Base-by-base conservation (phyloP, 64 coral and sea anemone species). In the Stichodactyla helianthus region DNA sequence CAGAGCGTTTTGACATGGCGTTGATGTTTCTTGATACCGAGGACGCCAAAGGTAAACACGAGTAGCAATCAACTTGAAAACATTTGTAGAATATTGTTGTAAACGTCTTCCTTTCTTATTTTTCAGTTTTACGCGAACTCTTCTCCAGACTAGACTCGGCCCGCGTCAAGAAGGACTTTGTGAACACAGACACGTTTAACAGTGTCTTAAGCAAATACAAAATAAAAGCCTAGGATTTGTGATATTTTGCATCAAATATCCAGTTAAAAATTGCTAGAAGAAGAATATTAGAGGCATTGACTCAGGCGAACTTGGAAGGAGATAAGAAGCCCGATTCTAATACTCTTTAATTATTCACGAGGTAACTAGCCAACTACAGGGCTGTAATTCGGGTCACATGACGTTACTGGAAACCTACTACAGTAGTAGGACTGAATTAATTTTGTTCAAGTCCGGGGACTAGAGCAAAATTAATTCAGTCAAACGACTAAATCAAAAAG, bases 1-100 rank as follows among this genome's bases (percentile, higher is more conserved):
- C 85, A 0, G 64, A 98, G 59, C 87, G 95, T 11, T 98, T 98
- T 79, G 79, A 87, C n/a, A 94, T 98, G 89, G 87, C 87, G 18
- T 76, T 94, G 23, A 82, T 98, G 50, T 98, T 92, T 54, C 87
- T 94, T 18, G 82, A 86, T 4, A 44, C 82, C 4, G 14, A 81
- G 53, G 93, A 95, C n/a, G 86, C 71, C 52, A 55, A 82, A 67
- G 92, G 92, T 89, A 67, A 87, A 22, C 51, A 16, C 6, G 78
- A 54, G 17, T 81, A 53, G 18, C 50, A 44, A 18, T 12, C 14
- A 52, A 50, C 20, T 51, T 18, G 61, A 10, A 79, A 17, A n/a
- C 26, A 52, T 52, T 18, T 7, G 13, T 53, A 15, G 15, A 20
- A 20, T 4, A 81, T 4, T 10, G 0, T 52, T 9, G 16, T 53